These are phyloP conservation scores for Calyptommatus sinebrachiatus DNA, from an alignment of 2,113 vertebrate species.

Conservation along the genomic window DNA sequence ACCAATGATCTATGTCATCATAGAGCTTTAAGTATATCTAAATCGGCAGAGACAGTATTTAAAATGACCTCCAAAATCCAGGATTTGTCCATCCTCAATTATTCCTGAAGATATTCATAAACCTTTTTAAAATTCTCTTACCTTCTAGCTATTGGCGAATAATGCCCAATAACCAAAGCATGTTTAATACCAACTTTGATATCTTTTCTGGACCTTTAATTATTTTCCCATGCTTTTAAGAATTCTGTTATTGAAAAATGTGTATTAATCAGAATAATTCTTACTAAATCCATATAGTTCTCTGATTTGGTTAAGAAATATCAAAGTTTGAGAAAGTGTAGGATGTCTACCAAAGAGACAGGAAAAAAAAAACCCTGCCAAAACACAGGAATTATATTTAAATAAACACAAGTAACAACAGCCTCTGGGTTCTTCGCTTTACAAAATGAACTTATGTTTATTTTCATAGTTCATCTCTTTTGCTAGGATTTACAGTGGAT, in stretches of 20 bases:
- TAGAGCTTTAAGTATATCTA: too few species aligned
- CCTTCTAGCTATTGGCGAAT: not conserved
- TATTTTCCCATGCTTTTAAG: too few species aligned
- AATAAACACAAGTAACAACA: not conserved
- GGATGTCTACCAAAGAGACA: not conserved
- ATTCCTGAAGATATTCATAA: not conserved
- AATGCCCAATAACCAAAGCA: too few species aligned
- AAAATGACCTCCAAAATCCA: too few species aligned
- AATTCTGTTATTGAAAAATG: too few species aligned
- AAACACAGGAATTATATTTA: not conserved
- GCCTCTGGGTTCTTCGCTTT: slow-evolving; percentile 25
- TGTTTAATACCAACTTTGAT: too few species aligned
- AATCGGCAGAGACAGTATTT: too few species aligned
- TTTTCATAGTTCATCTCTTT: slow-evolving; percentile 42
- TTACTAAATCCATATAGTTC: not conserved
- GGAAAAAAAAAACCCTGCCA: not conserved
- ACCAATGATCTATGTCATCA: not conserved
- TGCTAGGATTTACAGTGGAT: slow-evolving; percentile 50
- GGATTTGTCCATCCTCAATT: not conserved
- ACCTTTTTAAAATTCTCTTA: not conserved
- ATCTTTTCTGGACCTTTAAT: too few species aligned
- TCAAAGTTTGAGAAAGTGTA: not conserved
- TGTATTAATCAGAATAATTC: not conserved
- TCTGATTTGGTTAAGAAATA: not conserved
- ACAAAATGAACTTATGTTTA: slow-evolving; percentile 41